Evolutionary conservation across 2,888 invertebrate species (phyloP).

Genomic region (Labia minor): DNA sequence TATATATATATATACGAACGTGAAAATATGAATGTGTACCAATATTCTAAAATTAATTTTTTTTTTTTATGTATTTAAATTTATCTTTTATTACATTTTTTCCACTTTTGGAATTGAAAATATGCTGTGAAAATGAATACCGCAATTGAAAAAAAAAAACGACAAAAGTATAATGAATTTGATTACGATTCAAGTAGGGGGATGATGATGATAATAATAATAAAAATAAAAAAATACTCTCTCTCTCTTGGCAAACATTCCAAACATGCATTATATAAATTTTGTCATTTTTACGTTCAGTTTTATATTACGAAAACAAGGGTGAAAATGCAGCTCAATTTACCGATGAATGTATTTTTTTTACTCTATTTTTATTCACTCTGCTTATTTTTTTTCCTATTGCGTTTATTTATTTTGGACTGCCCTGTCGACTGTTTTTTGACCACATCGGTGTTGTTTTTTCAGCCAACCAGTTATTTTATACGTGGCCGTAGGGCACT

Average conservation of each 20-base stretch:
- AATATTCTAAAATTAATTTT: too few species aligned
- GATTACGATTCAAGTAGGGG: not conserved
- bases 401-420: not conserved
- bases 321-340: constrained; percentile 4
- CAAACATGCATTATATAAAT: constrained; percentile 5
- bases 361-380: not conserved
- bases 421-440: not conserved
- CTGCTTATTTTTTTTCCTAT: constrained; percentile 1
- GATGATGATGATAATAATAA: constrained; percentile 1
- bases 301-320: constrained; percentile 13
- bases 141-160: not conserved
- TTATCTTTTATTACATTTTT: not conserved
- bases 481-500: not conserved
- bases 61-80: not conserved
- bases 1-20: too few species aligned
- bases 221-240: not conserved
- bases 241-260: not conserved
- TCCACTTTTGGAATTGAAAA: not conserved
- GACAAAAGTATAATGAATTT: not conserved
- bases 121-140: constrained; percentile 13
- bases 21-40: too few species aligned
- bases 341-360: constrained; percentile 6
- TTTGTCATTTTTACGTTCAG: constrained; percentile 4
- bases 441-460: not conserved
- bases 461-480: not conserved